These are phyloP conservation scores for Lucinisca nassula DNA, from an alignment of 2,888 invertebrate genomes.

Conservation along the genomic window DNA sequence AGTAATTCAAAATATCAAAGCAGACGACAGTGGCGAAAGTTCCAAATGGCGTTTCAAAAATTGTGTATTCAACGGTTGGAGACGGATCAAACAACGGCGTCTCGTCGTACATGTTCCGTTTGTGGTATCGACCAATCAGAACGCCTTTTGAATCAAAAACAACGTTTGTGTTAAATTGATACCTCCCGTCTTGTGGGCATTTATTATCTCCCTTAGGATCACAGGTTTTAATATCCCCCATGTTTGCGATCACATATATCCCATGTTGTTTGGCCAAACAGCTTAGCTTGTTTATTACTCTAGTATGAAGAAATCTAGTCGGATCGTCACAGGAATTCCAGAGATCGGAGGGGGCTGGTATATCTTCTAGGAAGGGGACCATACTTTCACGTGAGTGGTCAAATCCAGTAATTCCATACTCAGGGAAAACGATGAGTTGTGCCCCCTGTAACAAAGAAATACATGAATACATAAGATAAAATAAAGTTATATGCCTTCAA, in stretches of 20 bases:
- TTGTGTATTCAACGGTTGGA: slow-evolving; percentile 70
- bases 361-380: slow-evolving; percentile 73
- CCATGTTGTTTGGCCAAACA: slow-evolving; percentile 90
- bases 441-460: slow-evolving; percentile 89
- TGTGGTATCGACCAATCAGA: slow-evolving; percentile 92
- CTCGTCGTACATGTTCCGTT: slow-evolving; percentile 89
- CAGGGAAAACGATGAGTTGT: slow-evolving; percentile 94
- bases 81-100: slow-evolving; percentile 87
- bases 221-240: slow-evolving; percentile 91
- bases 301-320: slow-evolving; percentile 31
- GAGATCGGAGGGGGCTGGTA: slow-evolving; percentile 87
- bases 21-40: slow-evolving; percentile 92
- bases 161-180: slow-evolving; percentile 93
- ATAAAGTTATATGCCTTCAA: too few relatives aligned
- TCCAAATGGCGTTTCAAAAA: slow-evolving; percentile 81
- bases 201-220: slow-evolving; percentile 61
- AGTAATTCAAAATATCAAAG: slow-evolving; percentile 94
- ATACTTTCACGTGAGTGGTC: slow-evolving; percentile 70
- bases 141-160: slow-evolving; percentile 92
- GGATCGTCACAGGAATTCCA: slow-evolving; percentile 86
- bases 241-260: slow-evolving; percentile 92
- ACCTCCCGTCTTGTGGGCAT: slow-evolving; percentile 78
- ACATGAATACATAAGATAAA: not conserved
- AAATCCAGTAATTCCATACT: slow-evolving; percentile 89
- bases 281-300: slow-evolving; percentile 85